Evolutionary conservation across 2,888 invertebrate species (phyloP).

Genomic region (Adela reaumurella): DNA sequence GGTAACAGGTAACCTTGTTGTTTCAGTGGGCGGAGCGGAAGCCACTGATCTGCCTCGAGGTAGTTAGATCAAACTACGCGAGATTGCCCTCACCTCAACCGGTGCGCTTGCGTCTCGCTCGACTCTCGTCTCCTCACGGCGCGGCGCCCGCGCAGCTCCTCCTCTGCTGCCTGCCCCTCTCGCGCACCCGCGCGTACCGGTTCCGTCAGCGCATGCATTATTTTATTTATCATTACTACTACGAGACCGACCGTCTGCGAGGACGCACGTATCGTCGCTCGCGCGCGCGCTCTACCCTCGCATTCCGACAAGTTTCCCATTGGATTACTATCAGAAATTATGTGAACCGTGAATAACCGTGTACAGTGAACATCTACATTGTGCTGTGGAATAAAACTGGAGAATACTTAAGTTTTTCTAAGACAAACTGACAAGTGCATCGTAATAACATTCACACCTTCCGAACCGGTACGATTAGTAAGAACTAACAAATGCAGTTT

Average conservation of each 20-base stretch:
- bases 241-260: not conserved
- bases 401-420: not conserved
- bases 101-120: no score
- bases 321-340: not conserved
- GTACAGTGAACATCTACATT: not conserved
- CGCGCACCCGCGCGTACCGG: not conserved
- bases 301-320: not conserved
- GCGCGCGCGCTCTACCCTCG: not conserved
- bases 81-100: no score
- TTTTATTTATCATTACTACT: no score
- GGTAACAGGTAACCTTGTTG: no score
- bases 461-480: conserved; percentile 52
- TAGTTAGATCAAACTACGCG: no score
- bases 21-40: no score
- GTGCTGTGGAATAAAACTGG: not conserved
- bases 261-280: not conserved
- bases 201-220: not conserved
- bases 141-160: no score
- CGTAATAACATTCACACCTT: conserved; percentile 44
- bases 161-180: no score
- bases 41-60: no score
- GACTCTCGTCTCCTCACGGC: no score
- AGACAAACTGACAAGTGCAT: conserved; percentile 33
- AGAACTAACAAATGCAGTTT: conserved; percentile 21
- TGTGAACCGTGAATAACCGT: not conserved